Percentiles rank a stretch among this genome's conserved stretches.
Conservation (phyloP, 2,797 vertebrate genomes). For the Coregonus ussuriensis region DNA sequence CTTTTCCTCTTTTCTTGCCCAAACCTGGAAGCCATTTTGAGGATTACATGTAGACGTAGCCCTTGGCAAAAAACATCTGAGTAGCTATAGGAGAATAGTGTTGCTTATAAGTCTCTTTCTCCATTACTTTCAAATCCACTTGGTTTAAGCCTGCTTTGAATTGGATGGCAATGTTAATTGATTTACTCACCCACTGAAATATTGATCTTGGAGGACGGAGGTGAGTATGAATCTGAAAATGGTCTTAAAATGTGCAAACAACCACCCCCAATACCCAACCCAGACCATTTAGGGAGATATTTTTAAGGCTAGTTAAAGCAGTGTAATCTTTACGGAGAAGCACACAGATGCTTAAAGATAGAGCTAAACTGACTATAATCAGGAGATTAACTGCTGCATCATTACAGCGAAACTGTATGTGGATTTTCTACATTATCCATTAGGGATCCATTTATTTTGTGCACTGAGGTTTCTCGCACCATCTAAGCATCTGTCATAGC, state of each 20-base stretch:
- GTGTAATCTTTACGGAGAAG: conserved; percentile 6
- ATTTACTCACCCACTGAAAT: neutral
- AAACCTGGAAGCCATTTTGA: conserved; percentile 54
- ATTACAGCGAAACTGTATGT: conserved; percentile 11
- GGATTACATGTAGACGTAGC: conserved; percentile 57
- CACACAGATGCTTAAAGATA: conserved; percentile 15
- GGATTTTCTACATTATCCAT: conserved; percentile 13
- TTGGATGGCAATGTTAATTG: conserved; percentile 7
- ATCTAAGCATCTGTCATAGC: conserved; percentile 41
- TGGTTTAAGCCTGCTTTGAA: conserved; percentile 44
- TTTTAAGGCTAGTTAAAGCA: neutral
- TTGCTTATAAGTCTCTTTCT: conserved; percentile 56
- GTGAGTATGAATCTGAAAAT: neutral
- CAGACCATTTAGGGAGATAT: neutral
- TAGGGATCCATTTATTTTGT: conserved; percentile 26
- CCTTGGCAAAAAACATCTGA: conserved; percentile 62
- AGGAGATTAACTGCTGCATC: conserved; percentile 35
- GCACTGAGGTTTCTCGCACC: conserved; percentile 26
- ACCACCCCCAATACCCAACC: neutral
- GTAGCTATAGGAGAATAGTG: conserved; percentile 49
- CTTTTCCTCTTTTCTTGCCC: conserved; percentile 3
- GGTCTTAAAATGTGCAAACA: neutral
- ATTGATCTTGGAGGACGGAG: neutral
- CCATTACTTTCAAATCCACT: conserved; percentile 46
- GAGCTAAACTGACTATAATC: conserved; percentile 24